phyloP scores from a whole-genome alignment of 2,797 vertebrate genomes.

The Vespertilio murinus region DNA sequence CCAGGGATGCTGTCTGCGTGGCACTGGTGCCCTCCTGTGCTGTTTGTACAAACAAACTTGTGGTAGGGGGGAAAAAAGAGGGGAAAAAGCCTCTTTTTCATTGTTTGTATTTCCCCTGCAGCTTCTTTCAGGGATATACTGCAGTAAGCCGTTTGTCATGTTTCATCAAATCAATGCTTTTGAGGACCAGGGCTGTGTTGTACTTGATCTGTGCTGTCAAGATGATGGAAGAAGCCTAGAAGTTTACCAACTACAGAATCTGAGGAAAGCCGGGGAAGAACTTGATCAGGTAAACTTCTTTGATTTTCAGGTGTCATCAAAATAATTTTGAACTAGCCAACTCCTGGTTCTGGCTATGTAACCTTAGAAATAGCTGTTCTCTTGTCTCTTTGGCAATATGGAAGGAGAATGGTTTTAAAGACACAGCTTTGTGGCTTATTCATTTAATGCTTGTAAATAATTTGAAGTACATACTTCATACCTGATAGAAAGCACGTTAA shows the following conservation, averaged over 20 bases:
- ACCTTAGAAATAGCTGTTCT: not conserved
- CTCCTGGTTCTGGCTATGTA: not conserved
- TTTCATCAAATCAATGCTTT: conserved; percentile 98
- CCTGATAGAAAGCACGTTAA: not conserved
- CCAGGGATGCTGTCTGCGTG: too few relatives aligned
- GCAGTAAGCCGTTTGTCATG: conserved; percentile 84
- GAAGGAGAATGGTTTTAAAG: not conserved
- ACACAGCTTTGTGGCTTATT: not conserved
- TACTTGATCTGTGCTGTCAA: conserved; percentile 93
- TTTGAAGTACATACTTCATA: not conserved
- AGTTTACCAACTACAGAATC: conserved; percentile 90
- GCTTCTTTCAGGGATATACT: conserved; percentile 86
- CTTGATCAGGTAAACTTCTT: conserved; percentile 79
- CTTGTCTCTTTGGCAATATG: not conserved
- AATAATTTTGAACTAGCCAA: not conserved
- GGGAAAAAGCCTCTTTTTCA: not conserved
- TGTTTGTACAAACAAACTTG: too few relatives aligned
- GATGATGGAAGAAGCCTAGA: conserved; percentile 88
- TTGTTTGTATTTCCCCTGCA: conserved; percentile 68
- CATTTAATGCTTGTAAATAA: conserved; percentile 20
- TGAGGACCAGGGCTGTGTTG: conserved; percentile 91
- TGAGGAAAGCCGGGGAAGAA: conserved; percentile 89
- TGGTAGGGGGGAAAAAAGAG: not conserved
- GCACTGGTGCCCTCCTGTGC: too few relatives aligned
- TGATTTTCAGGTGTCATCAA: conserved; percentile 15